These are phyloP conservation scores for Plemyria rubiginata DNA, from an alignment of 2,888 invertebrate genomes.

Conservation along the genomic window DNA sequence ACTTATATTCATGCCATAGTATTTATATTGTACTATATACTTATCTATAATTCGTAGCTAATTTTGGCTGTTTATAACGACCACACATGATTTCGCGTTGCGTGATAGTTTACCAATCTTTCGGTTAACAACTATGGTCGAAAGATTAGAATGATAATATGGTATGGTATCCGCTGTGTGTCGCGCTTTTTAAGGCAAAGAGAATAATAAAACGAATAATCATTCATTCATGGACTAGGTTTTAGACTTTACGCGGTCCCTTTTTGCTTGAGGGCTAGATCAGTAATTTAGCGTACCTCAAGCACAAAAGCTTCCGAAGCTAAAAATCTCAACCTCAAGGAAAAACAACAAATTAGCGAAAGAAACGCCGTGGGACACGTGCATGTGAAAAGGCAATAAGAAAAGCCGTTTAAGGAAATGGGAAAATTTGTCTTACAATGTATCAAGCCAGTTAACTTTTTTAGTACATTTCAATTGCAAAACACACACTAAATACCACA, in stretches of 20 bases:
- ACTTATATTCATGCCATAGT: neutral
- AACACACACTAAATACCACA: neutral
- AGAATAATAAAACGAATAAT: no score
- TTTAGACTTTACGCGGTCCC: no score
- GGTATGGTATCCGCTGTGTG: constrained; percentile 32
- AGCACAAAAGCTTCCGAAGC: no score
- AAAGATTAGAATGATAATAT: neutral
- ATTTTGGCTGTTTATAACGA: constrained; percentile 1
- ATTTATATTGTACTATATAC: neutral
- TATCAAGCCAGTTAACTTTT: neutral
- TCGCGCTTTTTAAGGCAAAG: constrained; percentile 65
- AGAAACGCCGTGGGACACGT: no score
- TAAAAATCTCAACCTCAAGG: no score
- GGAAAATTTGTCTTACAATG: neutral
- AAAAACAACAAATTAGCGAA: no score
- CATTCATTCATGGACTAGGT: no score
- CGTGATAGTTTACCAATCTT: constrained; percentile 24
- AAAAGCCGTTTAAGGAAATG: neutral
- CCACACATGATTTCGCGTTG: constrained; percentile 6
- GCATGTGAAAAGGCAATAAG: neutral
- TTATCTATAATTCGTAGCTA: constrained; percentile 1
- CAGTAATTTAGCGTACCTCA: no score
- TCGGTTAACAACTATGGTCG: constrained; percentile 4
- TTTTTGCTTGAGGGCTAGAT: no score
- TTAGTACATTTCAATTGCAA: neutral